A percentile compares a stretch with the other conserved stretches of the same genome.
These are phyloP conservation scores for Crocidura indochinensis DNA, from an alignment of 2,797 vertebrate species.

Conservation along the genomic window DNA sequence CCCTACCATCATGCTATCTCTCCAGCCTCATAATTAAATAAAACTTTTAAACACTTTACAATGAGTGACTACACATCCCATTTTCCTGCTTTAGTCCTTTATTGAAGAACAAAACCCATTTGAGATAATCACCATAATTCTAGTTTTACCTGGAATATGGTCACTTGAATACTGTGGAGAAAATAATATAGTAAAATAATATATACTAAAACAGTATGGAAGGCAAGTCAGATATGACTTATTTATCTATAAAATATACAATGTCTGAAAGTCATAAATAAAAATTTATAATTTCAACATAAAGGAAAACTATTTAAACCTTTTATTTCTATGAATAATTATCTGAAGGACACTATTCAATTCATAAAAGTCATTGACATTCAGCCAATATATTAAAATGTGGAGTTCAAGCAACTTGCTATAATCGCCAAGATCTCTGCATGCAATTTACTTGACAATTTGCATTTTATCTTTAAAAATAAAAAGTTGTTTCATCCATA, in stretches of 20 bases:
- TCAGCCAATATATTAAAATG: neutral
- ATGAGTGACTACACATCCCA: neutral
- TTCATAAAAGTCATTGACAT: neutral
- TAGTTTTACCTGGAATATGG: neutral
- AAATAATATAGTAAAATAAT: neutral
- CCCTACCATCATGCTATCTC: too few relatives aligned
- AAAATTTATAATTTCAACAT: neutral
- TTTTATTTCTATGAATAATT: neutral
- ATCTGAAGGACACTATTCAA: neutral
- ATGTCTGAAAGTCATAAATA: neutral
- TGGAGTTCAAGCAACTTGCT: conserved; percentile 4
- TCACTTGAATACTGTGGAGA: neutral
- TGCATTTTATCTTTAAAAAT: conserved; percentile 15
- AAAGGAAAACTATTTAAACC: neutral
- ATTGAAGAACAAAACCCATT: conserved; percentile 8
- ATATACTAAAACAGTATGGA: neutral
- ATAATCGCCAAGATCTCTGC: neutral
- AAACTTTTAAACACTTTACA: conserved; percentile 24
- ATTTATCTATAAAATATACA: neutral
- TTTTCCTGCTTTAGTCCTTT: neutral
- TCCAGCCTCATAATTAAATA: neutral
- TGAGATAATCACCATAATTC: neutral
- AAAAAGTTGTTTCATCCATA: neutral
- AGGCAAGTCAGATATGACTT: neutral
- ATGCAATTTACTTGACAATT: conserved; percentile 3